Conservation (phyloP, 2,797 vertebrate genomes). For the Neosilurus mollespiculum region DNA sequence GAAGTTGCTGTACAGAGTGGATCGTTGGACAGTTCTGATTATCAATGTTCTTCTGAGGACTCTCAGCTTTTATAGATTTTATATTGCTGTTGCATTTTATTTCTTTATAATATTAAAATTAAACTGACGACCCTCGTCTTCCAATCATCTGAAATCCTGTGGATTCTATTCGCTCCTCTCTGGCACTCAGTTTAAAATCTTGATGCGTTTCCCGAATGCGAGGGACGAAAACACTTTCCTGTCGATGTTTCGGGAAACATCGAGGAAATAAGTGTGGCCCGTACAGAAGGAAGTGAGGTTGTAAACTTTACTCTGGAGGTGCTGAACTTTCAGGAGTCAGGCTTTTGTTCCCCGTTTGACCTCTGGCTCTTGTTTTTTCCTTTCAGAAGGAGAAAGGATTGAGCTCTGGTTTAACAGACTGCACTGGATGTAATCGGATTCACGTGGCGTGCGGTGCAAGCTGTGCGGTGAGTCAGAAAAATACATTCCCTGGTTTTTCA, state of each 20-base stretch:
- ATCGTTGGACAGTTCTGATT: too few relatives aligned
- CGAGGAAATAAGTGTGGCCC: not conserved
- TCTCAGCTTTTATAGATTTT: not conserved
- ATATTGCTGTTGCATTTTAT: not conserved
- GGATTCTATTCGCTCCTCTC: not conserved
- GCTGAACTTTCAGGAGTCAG: not conserved
- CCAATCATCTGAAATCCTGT: not conserved
- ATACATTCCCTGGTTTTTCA: too few relatives aligned
- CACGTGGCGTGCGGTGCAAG: too few relatives aligned
- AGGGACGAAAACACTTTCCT: not conserved
- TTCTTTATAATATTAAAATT: not conserved
- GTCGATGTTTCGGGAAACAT: not conserved
- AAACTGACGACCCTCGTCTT: not conserved
- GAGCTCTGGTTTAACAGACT: not conserved
- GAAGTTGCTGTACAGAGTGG: not conserved
- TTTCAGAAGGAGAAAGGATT: not conserved
- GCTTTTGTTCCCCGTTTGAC: slow-evolving; percentile 36
- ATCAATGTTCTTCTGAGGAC: not conserved
- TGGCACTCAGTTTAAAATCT: not conserved
- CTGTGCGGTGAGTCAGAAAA: too few relatives aligned
- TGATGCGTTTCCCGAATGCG: slow-evolving; percentile 8
- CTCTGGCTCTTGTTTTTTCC: not conserved
- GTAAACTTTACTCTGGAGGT: not conserved
- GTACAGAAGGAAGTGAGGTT: not conserved
- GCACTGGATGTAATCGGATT: not conserved